Evolutionary conservation across 2,797 vertebrate genomes (phyloP).

Genomic region (Amblyraja radiata): DNA sequence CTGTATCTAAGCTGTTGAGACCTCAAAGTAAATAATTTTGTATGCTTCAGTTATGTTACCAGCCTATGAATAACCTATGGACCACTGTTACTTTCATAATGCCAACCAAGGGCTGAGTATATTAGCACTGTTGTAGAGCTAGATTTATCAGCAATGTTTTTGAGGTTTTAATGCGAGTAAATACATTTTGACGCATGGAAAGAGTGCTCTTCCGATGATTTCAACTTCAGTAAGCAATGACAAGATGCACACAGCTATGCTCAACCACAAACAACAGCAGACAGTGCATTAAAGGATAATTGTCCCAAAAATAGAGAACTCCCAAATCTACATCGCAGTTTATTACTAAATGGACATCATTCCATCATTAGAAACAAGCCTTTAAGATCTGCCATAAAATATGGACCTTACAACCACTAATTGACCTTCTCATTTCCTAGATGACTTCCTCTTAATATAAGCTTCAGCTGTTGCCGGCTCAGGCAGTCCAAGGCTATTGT

Average conservation of each 20-base stretch:
- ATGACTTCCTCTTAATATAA: neutral
- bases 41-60: too few relatives aligned
- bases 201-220: neutral
- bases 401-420: neutral
- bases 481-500: neutral
- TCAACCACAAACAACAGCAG: neutral
- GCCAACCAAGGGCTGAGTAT: too few relatives aligned
- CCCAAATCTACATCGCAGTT: neutral
- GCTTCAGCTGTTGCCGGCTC: neutral
- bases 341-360: constrained; percentile 2
- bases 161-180: neutral
- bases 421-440: neutral
- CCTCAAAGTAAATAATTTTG: too few relatives aligned
- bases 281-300: neutral
- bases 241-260: neutral
- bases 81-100: neutral
- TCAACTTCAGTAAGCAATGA: neutral
- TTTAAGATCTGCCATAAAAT: neutral
- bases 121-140: neutral
- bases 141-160: too few relatives aligned
- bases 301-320: neutral
- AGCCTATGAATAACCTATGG: neutral
- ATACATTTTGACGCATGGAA: neutral
- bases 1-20: too few relatives aligned
- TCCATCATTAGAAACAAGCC: neutral